Percentiles rank a stretch among this genome's conserved stretches.
Evolutionary conservation across 2,888 invertebrate genomes (phyloP).

Genomic region (Metopia argyrocephala): DNA sequence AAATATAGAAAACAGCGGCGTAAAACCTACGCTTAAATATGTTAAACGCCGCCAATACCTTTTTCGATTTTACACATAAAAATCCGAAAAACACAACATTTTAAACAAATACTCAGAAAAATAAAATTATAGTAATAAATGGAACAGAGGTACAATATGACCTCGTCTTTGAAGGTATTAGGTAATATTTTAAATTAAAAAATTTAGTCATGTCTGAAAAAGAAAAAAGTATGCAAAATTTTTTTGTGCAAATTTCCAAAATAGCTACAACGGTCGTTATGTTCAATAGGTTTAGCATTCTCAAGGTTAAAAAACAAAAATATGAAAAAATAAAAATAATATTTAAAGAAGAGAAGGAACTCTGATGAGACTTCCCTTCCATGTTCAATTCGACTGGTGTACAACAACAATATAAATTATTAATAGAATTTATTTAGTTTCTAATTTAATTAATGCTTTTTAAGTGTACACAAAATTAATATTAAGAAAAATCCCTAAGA

Average conservation of each 20-base stretch:
- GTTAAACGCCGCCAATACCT: slow-evolving; percentile 1
- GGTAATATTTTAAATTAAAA: not conserved
- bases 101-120: not conserved
- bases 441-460: too few species aligned
- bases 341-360: too few species aligned
- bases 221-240: not conserved
- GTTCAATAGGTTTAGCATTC: too few species aligned
- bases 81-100: slow-evolving; percentile 1
- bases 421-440: too few species aligned
- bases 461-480: too few species aligned
- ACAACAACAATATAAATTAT: too few species aligned
- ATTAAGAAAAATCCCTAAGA: too few species aligned
- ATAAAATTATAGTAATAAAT: not conserved
- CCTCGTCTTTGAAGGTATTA: not conserved
- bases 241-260: not conserved
- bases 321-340: too few species aligned
- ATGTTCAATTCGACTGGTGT: too few species aligned
- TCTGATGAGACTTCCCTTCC: too few species aligned
- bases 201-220: not conserved
- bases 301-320: too few species aligned
- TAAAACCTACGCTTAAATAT: slow-evolving; percentile 3
- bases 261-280: not conserved
- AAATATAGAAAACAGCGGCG: slow-evolving; percentile 20
- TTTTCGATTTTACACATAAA: not conserved
- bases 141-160: not conserved